phyloP scores from a whole-genome alignment of 2,797 vertebrate species.

The Cichlasoma orientale region DNA sequence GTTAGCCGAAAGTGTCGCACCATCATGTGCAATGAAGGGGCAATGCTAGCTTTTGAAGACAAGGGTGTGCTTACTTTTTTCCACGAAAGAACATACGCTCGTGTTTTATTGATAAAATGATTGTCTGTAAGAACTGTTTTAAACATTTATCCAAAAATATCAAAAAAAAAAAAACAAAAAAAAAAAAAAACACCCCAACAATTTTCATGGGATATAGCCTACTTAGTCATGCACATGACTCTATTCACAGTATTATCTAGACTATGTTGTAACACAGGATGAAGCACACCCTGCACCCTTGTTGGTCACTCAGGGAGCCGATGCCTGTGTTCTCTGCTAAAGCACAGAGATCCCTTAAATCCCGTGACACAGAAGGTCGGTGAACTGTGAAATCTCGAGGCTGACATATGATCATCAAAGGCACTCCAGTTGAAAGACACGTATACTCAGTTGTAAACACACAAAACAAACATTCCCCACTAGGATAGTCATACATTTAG shows the following conservation, averaged over 20 bases:
- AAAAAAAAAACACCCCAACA: too few species aligned
- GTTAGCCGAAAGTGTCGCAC: neutral
- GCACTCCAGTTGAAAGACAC: slow-evolving; percentile 21
- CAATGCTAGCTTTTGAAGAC: neutral
- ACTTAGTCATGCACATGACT: neutral
- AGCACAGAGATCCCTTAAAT: slow-evolving; percentile 14
- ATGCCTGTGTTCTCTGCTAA: slow-evolving; percentile 24
- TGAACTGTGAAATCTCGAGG: slow-evolving; percentile 53
- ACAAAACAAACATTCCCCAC: slow-evolving; percentile 24
- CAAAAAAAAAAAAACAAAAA: too few species aligned
- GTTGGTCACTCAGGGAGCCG: slow-evolving; percentile 25
- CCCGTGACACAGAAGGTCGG: slow-evolving; percentile 53
- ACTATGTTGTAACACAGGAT: neutral
- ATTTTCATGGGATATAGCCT: neutral
- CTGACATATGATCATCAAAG: slow-evolving; percentile 31
- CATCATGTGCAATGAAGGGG: neutral
- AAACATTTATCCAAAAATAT: neutral
- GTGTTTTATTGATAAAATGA: neutral
- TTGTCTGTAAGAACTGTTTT: neutral
- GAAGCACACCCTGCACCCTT: slow-evolving; percentile 14
- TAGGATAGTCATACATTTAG: slow-evolving; percentile 9
- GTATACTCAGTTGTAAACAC: slow-evolving; percentile 25
- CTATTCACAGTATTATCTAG: neutral
- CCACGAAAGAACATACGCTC: neutral
- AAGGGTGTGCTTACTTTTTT: neutral